Conservation (phyloP, 1,140 invertebrate genomes). For the Scaptomyza hsui region DNA sequence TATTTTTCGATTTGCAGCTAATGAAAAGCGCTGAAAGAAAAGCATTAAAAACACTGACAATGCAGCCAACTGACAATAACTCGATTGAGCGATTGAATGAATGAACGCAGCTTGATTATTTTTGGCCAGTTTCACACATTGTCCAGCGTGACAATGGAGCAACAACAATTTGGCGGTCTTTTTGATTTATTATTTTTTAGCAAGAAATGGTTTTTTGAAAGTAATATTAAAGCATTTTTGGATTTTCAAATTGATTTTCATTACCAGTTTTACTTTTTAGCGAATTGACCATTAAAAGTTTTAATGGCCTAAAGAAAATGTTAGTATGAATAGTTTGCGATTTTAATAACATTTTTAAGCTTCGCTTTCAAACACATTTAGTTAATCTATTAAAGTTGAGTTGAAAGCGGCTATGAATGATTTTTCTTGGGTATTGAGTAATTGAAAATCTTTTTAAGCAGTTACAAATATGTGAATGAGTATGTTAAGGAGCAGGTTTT, state of each 20-base stretch:
- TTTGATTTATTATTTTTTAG: slow-evolving; percentile 48
- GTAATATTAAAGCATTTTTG: slow-evolving; percentile 19
- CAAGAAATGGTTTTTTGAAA: slow-evolving; percentile 52
- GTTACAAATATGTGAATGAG: too few relatives aligned
- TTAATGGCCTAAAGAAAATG: too few relatives aligned
- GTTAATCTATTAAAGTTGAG: too few relatives aligned
- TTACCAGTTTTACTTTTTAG: slow-evolving; percentile 10
- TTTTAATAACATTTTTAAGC: too few relatives aligned
- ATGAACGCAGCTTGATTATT: slow-evolving; percentile 36
- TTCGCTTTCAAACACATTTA: too few relatives aligned
- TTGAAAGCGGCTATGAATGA: too few relatives aligned
- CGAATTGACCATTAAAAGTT: background rate
- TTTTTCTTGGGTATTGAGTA: too few relatives aligned
- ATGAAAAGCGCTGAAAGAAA: slow-evolving; percentile 42
- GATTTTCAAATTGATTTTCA: slow-evolving; percentile 11
- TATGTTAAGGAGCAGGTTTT: background rate
- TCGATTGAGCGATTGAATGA: slow-evolving; percentile 43
- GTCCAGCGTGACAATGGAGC: background rate
- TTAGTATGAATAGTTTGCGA: too few relatives aligned
- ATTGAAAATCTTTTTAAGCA: too few relatives aligned
- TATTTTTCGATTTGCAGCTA: slow-evolving; percentile 34
- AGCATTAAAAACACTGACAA: slow-evolving; percentile 10
- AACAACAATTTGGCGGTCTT: slow-evolving; percentile 39
- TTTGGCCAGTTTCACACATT: slow-evolving; percentile 44
- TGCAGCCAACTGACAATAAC: slow-evolving; percentile 1